Base-by-base conservation (phyloP, 2,888 invertebrate genomes). In the Stenurella melanura region DNA sequence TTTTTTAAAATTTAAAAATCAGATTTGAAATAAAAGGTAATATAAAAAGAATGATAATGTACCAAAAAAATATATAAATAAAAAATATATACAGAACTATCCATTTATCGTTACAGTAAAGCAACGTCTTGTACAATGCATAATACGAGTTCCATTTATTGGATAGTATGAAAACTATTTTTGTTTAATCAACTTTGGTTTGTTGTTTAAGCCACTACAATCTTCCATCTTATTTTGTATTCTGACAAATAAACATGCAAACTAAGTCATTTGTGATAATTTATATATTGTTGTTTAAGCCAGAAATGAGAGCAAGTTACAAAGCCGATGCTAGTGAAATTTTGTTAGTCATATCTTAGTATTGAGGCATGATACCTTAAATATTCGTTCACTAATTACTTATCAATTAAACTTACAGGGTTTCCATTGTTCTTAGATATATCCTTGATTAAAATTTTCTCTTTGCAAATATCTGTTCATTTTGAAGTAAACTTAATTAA, bases 261-360 rank as follows among this genome's bases (percentile, higher is more conserved):
- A 42, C 50, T 50, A 50, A 50, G 15, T 50, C n/a, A n/a, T 50
- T 50, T 50, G 50, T 50, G 50, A 50, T 50, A 50, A 50, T 50
- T n/a, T 50, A 50, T 7, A 7, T 50, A n/a, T 50, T n/a, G 50
- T n/a, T n/a, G 50, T n/a, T 50, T 50, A 50, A 50, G 5, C n/a
- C 50, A 50, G n/a, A 50, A n/a, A 50, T 50, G 15, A 1, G 10
- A 42, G 15, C 38, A 11, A 38, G 7, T 38, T 38, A 38, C 2
- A 7, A 38, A 1, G 21, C 21, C 21, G 21, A 26, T 26, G 21
- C 4, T 26, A 26, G 21, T 26, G 21, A 26, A 26, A 26, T 26
- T 26, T 26, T 26, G 21, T 26, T 26, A 26, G 21, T 4, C 21
- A 26, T 26, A 26, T 26, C 21, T 26, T 26, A 26, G 2, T 26